phyloP scores from a whole-genome alignment of 2,797 vertebrate genomes.

The Triplophysa yarkandensis region DNA sequence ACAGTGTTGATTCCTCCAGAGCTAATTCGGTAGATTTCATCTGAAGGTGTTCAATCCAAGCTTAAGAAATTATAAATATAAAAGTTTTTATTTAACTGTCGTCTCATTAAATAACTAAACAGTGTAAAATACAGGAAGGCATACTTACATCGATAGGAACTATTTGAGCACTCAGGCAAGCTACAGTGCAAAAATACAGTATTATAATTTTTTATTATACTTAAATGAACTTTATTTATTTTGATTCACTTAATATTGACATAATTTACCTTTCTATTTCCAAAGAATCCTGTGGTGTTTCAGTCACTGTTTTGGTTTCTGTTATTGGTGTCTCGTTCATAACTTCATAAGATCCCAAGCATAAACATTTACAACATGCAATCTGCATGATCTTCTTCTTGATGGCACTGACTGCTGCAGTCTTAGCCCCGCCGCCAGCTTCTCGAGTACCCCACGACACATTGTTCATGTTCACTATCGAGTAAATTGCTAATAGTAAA shows the following conservation, averaged over 20 bases:
- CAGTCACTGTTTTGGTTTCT: neutral
- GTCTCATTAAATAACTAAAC: neutral
- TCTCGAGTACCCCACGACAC: slow-evolving; percentile 68
- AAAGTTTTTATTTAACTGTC: neutral
- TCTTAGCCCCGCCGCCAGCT: slow-evolving; percentile 33
- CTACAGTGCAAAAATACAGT: neutral
- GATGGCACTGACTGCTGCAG: neutral
- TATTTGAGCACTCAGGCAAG: neutral
- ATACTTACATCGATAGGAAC: neutral
- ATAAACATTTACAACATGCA: slow-evolving; percentile 47
- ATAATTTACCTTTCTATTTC: slow-evolving; percentile 8
- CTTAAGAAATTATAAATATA: slow-evolving; percentile 39
- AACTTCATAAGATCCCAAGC: slow-evolving; percentile 38
- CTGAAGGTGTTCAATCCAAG: slow-evolving; percentile 64
- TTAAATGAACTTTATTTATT: no score
- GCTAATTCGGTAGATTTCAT: slow-evolving; percentile 47
- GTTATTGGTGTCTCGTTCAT: slow-evolving; percentile 7
- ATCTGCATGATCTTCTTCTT: slow-evolving; percentile 28
- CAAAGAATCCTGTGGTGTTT: neutral
- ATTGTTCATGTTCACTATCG: slow-evolving; percentile 67
- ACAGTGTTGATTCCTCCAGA: slow-evolving; percentile 45
- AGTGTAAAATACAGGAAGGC: neutral
- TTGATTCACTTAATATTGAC: no score
- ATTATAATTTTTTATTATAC: neutral
- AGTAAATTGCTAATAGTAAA: slow-evolving; percentile 64